A percentile compares a stretch with the other conserved stretches of the same genome.
phyloP scores from a whole-genome alignment of 2,888 invertebrate species.

The Gari tellinella region DNA sequence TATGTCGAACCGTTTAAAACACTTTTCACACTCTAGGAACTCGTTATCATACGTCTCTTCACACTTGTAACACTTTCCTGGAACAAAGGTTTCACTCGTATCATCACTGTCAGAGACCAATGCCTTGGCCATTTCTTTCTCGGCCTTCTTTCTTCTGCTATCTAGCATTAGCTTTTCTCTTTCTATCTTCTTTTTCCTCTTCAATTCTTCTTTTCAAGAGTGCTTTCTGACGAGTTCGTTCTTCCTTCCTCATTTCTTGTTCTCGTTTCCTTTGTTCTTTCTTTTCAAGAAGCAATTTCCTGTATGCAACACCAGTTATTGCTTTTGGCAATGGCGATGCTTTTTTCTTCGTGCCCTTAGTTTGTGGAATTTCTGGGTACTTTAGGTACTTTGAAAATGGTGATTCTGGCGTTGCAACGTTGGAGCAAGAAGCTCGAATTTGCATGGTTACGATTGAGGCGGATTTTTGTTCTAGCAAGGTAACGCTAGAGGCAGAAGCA shows the following conservation, averaged over 20 bases:
- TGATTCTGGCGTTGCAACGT: not conserved
- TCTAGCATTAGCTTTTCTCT: not conserved
- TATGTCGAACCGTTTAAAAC: not conserved
- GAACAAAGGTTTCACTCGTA: not conserved
- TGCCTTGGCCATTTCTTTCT: not conserved
- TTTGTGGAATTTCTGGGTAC: constrained; percentile 1
- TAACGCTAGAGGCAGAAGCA: constrained; percentile 1
- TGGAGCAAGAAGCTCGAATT: not conserved
- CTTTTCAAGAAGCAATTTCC: constrained; percentile 1
- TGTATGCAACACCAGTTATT: not conserved
- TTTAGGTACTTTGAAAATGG: not conserved
- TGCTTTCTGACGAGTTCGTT: not conserved
- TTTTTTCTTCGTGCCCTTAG: not conserved
- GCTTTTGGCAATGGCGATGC: constrained; percentile 1
- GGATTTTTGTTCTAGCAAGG: not conserved
- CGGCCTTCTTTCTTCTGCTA: not conserved
- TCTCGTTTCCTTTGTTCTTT: not conserved
- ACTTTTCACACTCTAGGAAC: not conserved
- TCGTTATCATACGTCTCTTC: not conserved
- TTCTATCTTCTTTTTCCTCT: not conserved
- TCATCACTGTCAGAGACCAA: not conserved
- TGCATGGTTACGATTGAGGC: not conserved
- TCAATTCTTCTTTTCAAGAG: not conserved
- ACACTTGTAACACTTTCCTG: constrained; percentile 1
- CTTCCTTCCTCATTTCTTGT: not conserved